Percentiles rank a stretch among this genome's conserved stretches.
phyloP scores from a whole-genome alignment of 2,888 invertebrate species.

The Eudemis profundana region DNA sequence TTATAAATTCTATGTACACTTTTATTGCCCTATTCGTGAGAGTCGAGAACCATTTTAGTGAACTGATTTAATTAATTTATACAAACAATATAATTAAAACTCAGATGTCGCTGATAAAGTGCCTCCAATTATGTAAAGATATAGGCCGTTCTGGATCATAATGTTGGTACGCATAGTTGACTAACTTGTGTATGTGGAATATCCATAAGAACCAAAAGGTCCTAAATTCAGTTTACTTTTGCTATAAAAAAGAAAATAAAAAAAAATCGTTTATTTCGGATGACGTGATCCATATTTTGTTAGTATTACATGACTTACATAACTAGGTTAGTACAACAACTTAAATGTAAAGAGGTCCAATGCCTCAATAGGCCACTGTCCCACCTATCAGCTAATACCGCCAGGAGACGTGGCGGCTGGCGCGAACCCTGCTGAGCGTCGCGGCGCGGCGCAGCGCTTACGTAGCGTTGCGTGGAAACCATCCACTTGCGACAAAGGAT shows the following conservation, averaged over 20 bases:
- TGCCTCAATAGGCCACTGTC: no score
- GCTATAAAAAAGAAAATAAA: neutral
- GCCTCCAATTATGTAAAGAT: slow-evolving; percentile 40
- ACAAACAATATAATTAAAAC: slow-evolving; percentile 43
- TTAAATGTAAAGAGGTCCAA: no score
- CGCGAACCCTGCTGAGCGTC: no score
- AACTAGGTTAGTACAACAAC: no score
- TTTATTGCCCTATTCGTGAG: slow-evolving; percentile 12
- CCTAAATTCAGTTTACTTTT: neutral
- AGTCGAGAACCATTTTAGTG: slow-evolving; percentile 19
- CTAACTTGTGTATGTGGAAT: slow-evolving; percentile 36
- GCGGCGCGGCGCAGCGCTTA: no score
- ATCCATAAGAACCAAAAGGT: neutral
- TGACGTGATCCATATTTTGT: no score
- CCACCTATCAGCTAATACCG: no score
- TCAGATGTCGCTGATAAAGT: slow-evolving; percentile 39
- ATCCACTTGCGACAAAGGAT: no score
- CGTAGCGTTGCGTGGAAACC: no score
- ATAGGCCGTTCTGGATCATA: slow-evolving; percentile 39
- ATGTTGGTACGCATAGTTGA: slow-evolving; percentile 39
- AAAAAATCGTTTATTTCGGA: no score
- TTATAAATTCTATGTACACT: slow-evolving; percentile 12
- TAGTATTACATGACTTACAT: no score
- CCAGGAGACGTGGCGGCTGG: no score
- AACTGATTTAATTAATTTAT: slow-evolving; percentile 40